Evolutionary conservation across 1,140 invertebrate species (phyloP).

Genomic region (Armadillidium nasatum): DNA sequence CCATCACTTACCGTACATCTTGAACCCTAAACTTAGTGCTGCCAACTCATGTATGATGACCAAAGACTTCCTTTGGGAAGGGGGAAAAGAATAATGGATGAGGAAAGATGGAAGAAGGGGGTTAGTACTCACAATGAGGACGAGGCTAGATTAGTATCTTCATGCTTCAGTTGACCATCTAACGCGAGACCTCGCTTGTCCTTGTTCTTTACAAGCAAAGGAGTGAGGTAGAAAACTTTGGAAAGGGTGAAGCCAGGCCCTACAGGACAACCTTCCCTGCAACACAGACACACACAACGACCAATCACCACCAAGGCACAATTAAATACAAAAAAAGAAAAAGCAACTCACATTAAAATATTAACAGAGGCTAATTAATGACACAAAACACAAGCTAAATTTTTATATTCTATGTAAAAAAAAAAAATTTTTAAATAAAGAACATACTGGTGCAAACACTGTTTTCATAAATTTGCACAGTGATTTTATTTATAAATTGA

Average conservation of each 20-base stretch:
- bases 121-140: conserved; percentile 75
- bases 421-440: too few species aligned
- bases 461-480: too few species aligned
- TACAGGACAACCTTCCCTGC: conserved; percentile 91
- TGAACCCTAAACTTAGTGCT: too few species aligned
- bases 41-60: too few species aligned
- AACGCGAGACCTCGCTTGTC: conserved; percentile 97
- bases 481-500: too few species aligned
- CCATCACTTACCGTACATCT: neutral
- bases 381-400: too few species aligned
- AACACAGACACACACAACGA: conserved; percentile 40
- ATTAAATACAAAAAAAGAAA: conserved; percentile 1
- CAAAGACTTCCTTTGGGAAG: too few species aligned
- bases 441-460: too few species aligned
- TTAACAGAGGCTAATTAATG: too few species aligned
- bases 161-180: conserved; percentile 97
- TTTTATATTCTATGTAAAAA: too few species aligned
- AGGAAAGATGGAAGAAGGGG: neutral
- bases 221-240: conserved; percentile 94
- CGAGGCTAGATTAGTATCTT: conserved; percentile 97
- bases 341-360: neutral
- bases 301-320: conserved; percentile 36
- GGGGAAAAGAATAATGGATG: neutral
- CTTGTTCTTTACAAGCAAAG: conserved; percentile 94
- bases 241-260: conserved; percentile 95